A percentile compares a stretch with the other conserved stretches of the same genome.
Evolutionary conservation across 2,888 invertebrate genomes (phyloP).

Genomic region (Charanyca ferruginea): DNA sequence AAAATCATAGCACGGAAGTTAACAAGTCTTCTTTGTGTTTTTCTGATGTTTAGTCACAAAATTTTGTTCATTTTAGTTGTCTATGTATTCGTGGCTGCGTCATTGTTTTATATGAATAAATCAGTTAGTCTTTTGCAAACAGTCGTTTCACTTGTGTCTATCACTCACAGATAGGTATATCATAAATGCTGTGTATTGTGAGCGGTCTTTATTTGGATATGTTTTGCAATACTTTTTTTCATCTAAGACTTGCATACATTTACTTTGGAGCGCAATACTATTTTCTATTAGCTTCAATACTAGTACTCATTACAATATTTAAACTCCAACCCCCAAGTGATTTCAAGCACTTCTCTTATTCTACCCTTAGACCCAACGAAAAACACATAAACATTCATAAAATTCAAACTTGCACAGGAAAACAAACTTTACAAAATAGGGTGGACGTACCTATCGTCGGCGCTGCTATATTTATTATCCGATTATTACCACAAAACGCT

Average conservation of each 20-base stretch:
- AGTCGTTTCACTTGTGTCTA: too few relatives aligned
- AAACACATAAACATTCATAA: constrained; percentile 49
- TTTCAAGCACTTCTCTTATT: constrained; percentile 11
- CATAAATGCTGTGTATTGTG: not conserved
- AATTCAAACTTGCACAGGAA: constrained; percentile 57
- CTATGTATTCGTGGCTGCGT: too few relatives aligned
- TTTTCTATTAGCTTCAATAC: not conserved
- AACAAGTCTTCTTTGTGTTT: not conserved
- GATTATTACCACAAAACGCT: constrained; percentile 80
- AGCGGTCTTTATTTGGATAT: not conserved
- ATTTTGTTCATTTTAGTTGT: not conserved
- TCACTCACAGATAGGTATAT: too few relatives aligned
- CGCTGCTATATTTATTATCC: constrained; percentile 77
- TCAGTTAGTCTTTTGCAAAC: too few relatives aligned
- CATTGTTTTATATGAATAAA: too few relatives aligned
- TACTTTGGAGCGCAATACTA: not conserved
- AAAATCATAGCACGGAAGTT: not conserved
- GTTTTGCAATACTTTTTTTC: too few relatives aligned
- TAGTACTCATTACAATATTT: constrained; percentile 32
- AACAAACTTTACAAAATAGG: constrained; percentile 66
- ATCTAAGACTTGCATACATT: too few relatives aligned
- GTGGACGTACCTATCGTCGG: constrained; percentile 64
- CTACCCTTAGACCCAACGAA: constrained; percentile 17
- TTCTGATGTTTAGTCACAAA: not conserved
- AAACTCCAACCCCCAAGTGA: constrained; percentile 7